Conservation (phyloP, 2,888 invertebrate species). For the Tenthredo livida region DNA sequence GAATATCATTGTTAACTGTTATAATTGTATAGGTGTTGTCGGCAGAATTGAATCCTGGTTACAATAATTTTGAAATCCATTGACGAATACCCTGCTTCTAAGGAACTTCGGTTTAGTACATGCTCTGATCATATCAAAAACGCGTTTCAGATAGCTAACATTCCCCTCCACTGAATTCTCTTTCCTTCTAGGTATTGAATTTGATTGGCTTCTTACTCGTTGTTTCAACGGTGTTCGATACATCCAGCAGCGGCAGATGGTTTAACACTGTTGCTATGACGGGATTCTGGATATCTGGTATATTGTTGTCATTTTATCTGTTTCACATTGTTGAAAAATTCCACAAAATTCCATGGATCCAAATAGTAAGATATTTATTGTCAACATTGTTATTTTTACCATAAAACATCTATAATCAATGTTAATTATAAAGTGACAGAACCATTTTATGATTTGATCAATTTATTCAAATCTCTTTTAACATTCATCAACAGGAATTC, state of each 20-base stretch:
- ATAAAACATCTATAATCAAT: slow-evolving; percentile 56
- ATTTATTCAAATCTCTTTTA: not conserved
- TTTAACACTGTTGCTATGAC: slow-evolving; percentile 90
- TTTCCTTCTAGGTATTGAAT: slow-evolving; percentile 81
- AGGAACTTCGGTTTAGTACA: too few relatives aligned
- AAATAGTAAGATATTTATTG: slow-evolving; percentile 81
- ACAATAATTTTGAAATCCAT: too few relatives aligned
- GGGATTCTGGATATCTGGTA: slow-evolving; percentile 92
- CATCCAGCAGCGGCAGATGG: slow-evolving; percentile 83
- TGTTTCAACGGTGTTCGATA: slow-evolving; percentile 79
- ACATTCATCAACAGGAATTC: slow-evolving; percentile 81
- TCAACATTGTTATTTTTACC: not conserved
- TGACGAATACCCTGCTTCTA: too few relatives aligned
- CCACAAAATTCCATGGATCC: slow-evolving; percentile 92
- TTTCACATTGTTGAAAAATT: slow-evolving; percentile 93
- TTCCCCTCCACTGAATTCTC: not conserved
- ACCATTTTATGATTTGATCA: not conserved
- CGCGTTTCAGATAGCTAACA: not conserved
- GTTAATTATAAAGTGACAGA: slow-evolving; percentile 54
- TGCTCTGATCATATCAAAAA: too few relatives aligned
- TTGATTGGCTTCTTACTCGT: slow-evolving; percentile 91
- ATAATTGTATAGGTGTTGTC: too few relatives aligned
- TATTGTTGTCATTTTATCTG: slow-evolving; percentile 88
- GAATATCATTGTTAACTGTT: too few relatives aligned
- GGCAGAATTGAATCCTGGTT: too few relatives aligned